Conservation (phyloP, 2,797 vertebrate genomes). For the Botia almorhae region DNA sequence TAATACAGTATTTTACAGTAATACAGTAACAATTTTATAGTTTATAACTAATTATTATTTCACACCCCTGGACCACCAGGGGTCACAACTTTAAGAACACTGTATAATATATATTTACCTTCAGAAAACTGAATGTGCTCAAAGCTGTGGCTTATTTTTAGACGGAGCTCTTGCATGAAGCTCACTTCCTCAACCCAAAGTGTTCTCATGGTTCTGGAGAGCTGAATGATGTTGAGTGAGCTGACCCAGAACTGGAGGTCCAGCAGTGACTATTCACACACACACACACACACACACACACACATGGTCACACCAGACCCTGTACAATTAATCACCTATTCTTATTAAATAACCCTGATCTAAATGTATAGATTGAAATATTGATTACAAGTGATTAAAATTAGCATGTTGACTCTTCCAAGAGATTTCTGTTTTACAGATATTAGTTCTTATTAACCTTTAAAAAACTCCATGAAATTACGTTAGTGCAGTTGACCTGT, state of each 20-base stretch:
- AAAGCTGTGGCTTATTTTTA: conserved; percentile 54
- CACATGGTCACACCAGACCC: conserved; percentile 19
- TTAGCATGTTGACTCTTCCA: neutral
- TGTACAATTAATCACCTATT: conserved; percentile 14
- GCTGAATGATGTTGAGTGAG: conserved; percentile 57
- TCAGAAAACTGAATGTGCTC: conserved; percentile 20
- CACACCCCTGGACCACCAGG: too few species aligned
- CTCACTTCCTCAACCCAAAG: conserved; percentile 51
- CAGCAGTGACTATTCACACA: conserved; percentile 49
- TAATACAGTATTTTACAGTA: too few species aligned
- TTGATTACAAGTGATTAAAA: conserved; percentile 2
- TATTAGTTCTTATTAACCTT: neutral
- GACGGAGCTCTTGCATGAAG: conserved; percentile 61
- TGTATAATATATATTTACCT: neutral
- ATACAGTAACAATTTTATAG: too few species aligned
- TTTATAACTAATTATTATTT: too few species aligned
- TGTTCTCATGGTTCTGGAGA: conserved; percentile 65
- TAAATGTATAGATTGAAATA: neutral
- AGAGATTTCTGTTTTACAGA: neutral
- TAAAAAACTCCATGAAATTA: neutral
- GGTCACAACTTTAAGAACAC: too few species aligned
- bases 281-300: conserved; percentile 36
- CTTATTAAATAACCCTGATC: neutral
- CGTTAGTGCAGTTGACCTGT: neutral
- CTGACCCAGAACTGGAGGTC: conserved; percentile 58